Evolutionary conservation across 2,113 vertebrate species (phyloP), one percentile per base, ranked within the genome.

Genomic region (Neomonachus schauinslandi): DNA sequence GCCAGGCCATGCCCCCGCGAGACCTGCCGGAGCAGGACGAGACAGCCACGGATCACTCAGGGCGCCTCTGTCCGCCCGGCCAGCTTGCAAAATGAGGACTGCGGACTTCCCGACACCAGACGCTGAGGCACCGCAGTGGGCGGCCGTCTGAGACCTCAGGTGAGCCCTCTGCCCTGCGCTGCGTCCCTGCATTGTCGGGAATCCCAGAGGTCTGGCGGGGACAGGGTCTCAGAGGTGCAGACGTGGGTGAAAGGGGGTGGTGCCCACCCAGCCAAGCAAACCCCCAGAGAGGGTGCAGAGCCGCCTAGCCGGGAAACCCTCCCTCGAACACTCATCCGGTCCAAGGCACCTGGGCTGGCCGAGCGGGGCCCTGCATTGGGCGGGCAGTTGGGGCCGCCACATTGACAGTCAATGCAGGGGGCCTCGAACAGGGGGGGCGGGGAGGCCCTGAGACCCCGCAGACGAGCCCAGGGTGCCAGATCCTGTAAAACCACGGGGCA

Each of bases 181-280:
- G 36, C 5, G 2, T 3, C 11, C 10, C 4, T 12, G 71, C 36
- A 3, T 2, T 1, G 8, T 10, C 8, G 18, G 36, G 2, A 24
- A 14, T 7, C 36, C 7, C 12, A 2, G 12, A 3, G 2, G 71
- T 3, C 12, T 13, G 6, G 13, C 22, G 21, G 63, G 63, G 63
- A 67, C 63, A 8, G 39, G 39, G 71, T 7, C 11, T 4, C 71
- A 3, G 11, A 22, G 39, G 39, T 24, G 71, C 71, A 14, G 12
- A 42, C 24, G 39, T 14, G 71, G 39, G 12, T 5, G 3, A 39
- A 14, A 14, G 39, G 39, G 39, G 5, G 71, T 11, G 71, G 39
- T 42, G 71, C 22, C 1, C 71, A 7, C 12, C 1, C 22, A 3
- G 13, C 18, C 67, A 4, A 18, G 18, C 33, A 21, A 10, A 4